phyloP scores from a whole-genome alignment of 2,888 invertebrate species.

The Sinodicranocentrus sp. region DNA sequence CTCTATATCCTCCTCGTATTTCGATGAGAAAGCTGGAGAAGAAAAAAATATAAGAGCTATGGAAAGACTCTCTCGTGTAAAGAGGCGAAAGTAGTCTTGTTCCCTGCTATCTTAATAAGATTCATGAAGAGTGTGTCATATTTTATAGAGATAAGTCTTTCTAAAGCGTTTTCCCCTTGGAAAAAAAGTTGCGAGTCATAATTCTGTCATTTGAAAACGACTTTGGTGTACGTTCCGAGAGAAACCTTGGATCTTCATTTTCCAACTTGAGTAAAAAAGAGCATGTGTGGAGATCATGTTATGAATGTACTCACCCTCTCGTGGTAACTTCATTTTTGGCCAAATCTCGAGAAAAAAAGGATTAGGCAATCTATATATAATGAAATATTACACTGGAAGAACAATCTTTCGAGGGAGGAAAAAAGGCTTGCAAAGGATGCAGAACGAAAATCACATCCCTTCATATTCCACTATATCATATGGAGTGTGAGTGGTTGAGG shows the following conservation, averaged over 20 bases:
- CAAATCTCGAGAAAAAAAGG: constrained; percentile 68
- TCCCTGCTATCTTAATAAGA: constrained; percentile 85
- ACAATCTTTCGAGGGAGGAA: constrained; percentile 18
- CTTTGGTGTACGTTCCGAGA: background rate
- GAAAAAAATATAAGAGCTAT: too few relatives aligned
- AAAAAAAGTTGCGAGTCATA: constrained; percentile 76
- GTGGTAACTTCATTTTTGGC: background rate
- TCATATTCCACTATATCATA: too few relatives aligned
- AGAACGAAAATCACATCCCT: background rate
- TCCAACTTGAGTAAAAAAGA: too few relatives aligned
- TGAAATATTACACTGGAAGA: constrained; percentile 73
- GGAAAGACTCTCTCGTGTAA: background rate
- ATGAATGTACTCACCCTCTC: too few relatives aligned
- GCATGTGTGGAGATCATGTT: too few relatives aligned
- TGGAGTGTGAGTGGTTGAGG: too few relatives aligned
- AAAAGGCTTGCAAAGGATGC: background rate
- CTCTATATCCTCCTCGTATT: too few relatives aligned
- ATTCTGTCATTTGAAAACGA: constrained; percentile 74
- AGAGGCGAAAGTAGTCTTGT: constrained; percentile 49
- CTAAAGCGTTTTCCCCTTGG: constrained; percentile 76
- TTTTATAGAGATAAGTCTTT: constrained; percentile 81
- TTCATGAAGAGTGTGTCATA: constrained; percentile 90
- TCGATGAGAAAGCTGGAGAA: too few relatives aligned
- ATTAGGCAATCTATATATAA: constrained; percentile 75
- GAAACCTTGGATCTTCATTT: background rate